A percentile compares a stretch with the other conserved stretches of the same genome.
phyloP scores from a whole-genome alignment of 2,888 invertebrate genomes.

The Eupelmus urozonus region DNA sequence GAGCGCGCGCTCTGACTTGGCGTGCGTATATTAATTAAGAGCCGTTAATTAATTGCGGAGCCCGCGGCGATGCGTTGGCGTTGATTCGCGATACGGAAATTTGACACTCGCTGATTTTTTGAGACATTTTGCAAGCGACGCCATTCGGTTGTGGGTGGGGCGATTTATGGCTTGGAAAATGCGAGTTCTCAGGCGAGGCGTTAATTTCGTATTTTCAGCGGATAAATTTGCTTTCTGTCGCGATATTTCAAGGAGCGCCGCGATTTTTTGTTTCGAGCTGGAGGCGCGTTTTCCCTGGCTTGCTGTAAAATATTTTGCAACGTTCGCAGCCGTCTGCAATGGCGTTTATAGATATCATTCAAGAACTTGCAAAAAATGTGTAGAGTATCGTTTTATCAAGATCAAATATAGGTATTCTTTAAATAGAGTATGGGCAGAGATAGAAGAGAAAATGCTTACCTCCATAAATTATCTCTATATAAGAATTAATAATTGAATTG shows the following conservation, averaged over 20 bases:
- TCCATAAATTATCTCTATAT: too few relatives aligned
- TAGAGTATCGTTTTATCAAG: too few relatives aligned
- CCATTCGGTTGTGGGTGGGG: not conserved
- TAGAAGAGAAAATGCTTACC: too few relatives aligned
- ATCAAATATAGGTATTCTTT: too few relatives aligned
- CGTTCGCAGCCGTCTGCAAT: not conserved
- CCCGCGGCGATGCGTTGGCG: not conserved
- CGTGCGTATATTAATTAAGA: slow-evolving; percentile 13
- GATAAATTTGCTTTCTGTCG: not conserved
- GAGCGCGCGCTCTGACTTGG: not conserved
- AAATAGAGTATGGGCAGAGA: too few relatives aligned
- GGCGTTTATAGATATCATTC: not conserved
- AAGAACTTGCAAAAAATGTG: not conserved
- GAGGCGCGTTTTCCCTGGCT: too few relatives aligned
- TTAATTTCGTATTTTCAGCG: not conserved
- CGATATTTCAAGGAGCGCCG: not conserved
- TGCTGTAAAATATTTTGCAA: not conserved
- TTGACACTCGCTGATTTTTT: not conserved
- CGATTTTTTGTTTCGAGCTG: too few relatives aligned
- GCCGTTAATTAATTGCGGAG: slow-evolving; percentile 15
- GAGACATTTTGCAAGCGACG: not conserved
- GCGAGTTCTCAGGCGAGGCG: not conserved
- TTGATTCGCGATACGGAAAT: not conserved
- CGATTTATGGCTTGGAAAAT: slow-evolving; percentile 12
- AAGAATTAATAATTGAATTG: too few relatives aligned